A percentile compares a stretch with the other conserved stretches of the same genome.
Conservation (phyloP, 2,888 invertebrate species). For the Gymnosoma rotundatum region DNA sequence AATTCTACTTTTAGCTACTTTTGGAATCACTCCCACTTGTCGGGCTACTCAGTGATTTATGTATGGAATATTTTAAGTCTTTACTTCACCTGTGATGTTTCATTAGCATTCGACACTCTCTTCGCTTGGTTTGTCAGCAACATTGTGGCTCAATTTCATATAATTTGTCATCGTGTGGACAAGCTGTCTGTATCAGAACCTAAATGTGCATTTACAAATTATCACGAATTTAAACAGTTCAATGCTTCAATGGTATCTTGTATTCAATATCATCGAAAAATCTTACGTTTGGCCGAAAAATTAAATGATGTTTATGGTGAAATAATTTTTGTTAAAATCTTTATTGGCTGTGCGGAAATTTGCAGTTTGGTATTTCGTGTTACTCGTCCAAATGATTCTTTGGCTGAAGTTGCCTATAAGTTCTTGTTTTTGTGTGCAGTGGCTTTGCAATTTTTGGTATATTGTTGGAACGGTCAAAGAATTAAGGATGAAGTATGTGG, state of each 20-base stretch:
- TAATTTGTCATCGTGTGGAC: neutral
- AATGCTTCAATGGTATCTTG: neutral
- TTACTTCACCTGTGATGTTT: neutral
- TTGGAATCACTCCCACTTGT: slow-evolving; percentile 6
- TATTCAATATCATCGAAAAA: slow-evolving; percentile 25
- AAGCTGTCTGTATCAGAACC: neutral
- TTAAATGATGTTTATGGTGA: slow-evolving; percentile 38
- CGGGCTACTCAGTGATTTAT: slow-evolving; percentile 16
- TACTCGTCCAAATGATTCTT: slow-evolving; percentile 26
- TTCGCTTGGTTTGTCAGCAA: slow-evolving; percentile 54
- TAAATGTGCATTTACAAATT: neutral
- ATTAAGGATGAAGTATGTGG: slow-evolving; percentile 40
- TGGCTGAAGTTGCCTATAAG: slow-evolving; percentile 34
- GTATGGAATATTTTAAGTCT: slow-evolving; percentile 5
- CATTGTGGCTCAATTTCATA: slow-evolving; percentile 38
- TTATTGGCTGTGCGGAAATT: slow-evolving; percentile 36
- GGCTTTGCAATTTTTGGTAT: slow-evolving; percentile 49
- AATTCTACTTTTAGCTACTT: slow-evolving; percentile 19
- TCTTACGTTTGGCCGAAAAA: slow-evolving; percentile 6
- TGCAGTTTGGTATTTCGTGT: slow-evolving; percentile 49
- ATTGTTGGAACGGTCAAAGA: slow-evolving; percentile 50
- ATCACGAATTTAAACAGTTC: neutral
- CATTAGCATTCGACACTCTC: slow-evolving; percentile 35
- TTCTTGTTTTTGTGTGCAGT: slow-evolving; percentile 40
- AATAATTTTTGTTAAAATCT: slow-evolving; percentile 50